Percentiles rank a stretch among this genome's conserved stretches.
phyloP scores from a whole-genome alignment of 2,797 vertebrate species.

The Enteromius afrohamiltoni region DNA sequence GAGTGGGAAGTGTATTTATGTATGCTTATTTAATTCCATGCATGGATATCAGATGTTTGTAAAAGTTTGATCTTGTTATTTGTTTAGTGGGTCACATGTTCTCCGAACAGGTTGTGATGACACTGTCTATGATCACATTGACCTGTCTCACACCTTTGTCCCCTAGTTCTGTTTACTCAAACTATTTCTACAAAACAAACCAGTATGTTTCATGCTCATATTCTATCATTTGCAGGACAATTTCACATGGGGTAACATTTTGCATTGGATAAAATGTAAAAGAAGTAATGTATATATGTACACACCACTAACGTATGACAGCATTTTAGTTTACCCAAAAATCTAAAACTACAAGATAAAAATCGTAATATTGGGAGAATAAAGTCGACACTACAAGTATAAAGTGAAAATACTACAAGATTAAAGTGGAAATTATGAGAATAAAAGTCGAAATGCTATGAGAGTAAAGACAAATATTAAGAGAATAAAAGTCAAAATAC shows the following conservation, averaged over 20 bases:
- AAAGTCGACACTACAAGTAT: no score
- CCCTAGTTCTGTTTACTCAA: constrained; percentile 35
- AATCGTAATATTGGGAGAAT: no score
- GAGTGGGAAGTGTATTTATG: not conserved
- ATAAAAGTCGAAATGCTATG: no score
- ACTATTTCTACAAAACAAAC: not conserved
- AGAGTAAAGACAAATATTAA: no score
- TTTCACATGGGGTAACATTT: not conserved
- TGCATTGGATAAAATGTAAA: not conserved
- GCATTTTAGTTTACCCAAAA: no score
- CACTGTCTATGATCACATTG: constrained; percentile 67
- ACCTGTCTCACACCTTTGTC: constrained; percentile 57
- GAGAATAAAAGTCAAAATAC: no score
- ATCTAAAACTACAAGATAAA: no score
- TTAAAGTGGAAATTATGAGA: no score
- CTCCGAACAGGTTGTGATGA: constrained; percentile 69
- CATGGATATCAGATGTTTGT: constrained; percentile 27
- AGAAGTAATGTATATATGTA: not conserved
- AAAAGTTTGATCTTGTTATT: constrained; percentile 18
- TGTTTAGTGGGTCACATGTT: constrained; percentile 43
- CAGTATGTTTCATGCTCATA: not conserved
- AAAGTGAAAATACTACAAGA: no score
- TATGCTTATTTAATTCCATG: not conserved
- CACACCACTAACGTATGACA: not conserved
- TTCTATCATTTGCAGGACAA: not conserved